Evolutionary conservation across 2,113 vertebrate genomes (phyloP), one percentile per base, ranked within the genome.

Genomic region (Struthio camelus): DNA sequence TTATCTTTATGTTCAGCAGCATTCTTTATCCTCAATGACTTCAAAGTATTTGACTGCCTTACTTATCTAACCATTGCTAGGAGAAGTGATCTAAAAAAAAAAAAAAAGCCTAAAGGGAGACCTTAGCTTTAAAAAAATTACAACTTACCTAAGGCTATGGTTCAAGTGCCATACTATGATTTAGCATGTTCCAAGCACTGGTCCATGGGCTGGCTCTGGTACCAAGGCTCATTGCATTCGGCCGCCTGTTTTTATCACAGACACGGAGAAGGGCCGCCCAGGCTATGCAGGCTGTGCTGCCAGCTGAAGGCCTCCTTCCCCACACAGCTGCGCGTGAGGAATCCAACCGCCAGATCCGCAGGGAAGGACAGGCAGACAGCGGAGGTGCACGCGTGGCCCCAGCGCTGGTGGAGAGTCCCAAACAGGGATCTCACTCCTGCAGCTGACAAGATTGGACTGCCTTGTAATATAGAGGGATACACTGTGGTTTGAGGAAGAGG

Each of bases 361-460:
- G 46, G 46, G 19, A 32, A 59, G 32, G 58, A 59, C 58, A 20
- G 13, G 22, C 18, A 22, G 32, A 7, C 5, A 3, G 6, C 3
- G 12, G 32, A 83, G 22, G 3, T 11, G 22, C 0, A 5, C 0
- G 0, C 10, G 53, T 25, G 58, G 53, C 71, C 40, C 40, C 77
- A 62, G 27, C 50, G 42, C 11, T 12, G 20, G 22, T 11, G 25
- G 54, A 11, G 8, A 42, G 46, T 36, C 65, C 64, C 3, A 19
- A 48, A 4, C 34, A 34, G 25, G 66, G 40, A 42, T 27, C 66
- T 72, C 44, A 4, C 42, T 77, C 71, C 59, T 58, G 40, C 16
- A 82, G 67, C 67, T 0, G 1, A 22, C 40, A 48, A 0, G 36
- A n/a, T 44, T 32, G 64, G 76, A 28, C 0, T 4, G 34, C 22